phyloP scores from a whole-genome alignment of 1,140 invertebrate species.

The Portunus trituberculatus region DNA sequence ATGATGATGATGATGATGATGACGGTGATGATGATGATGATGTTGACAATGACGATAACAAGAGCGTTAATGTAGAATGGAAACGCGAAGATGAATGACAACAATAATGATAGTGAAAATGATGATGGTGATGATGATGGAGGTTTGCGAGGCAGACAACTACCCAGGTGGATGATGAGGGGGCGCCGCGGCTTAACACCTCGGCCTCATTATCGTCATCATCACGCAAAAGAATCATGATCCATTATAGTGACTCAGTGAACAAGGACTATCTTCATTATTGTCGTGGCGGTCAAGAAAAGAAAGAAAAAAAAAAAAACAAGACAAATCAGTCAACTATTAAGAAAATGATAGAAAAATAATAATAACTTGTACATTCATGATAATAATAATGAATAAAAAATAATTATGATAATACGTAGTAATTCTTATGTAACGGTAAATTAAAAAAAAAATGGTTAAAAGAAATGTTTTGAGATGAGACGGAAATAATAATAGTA shows the following conservation, averaged over 20 bases:
- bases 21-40: background rate
- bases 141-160: conserved; percentile 67
- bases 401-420: background rate
- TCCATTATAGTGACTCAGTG: background rate
- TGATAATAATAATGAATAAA: no score
- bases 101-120: background rate
- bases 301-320: no score
- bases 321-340: no score
- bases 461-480: background rate
- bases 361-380: no score
- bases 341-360: no score
- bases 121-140: background rate
- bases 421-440: background rate
- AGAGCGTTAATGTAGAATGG: no score
- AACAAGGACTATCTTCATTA: background rate
- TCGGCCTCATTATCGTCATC: no score
- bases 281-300: no score
- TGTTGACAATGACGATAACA: background rate
- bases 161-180: conserved; percentile 27
- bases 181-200: no score
- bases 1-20: background rate
- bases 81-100: no score
- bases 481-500: no score
- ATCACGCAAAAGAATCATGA: no score
- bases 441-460: background rate